These are phyloP conservation scores for Adoxophyes honmai DNA, from an alignment of 1,140 invertebrate species.

Conservation along the genomic window DNA sequence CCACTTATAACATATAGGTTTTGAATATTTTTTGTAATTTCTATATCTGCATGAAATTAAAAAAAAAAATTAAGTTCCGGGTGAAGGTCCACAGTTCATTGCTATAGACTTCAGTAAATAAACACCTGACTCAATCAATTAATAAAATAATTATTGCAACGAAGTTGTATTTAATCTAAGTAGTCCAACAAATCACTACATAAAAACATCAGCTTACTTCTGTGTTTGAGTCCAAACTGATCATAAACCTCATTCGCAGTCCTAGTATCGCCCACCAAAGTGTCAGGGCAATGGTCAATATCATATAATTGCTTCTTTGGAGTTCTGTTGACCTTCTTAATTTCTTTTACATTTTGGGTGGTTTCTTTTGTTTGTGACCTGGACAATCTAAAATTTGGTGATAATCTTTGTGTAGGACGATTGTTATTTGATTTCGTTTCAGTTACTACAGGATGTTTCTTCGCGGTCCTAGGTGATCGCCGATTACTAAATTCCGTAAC, in stretches of 20 bases:
- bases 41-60: too few relatives aligned
- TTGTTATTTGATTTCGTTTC: slow-evolving; percentile 30
- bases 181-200: too few relatives aligned
- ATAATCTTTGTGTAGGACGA: slow-evolving; percentile 25
- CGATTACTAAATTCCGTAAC: slow-evolving; percentile 20
- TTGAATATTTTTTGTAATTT: too few relatives aligned
- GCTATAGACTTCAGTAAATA: too few relatives aligned
- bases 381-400: slow-evolving; percentile 26
- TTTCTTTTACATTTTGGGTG: slow-evolving; percentile 22
- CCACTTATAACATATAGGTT: too few relatives aligned
- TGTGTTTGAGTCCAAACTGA: slow-evolving; percentile 43
- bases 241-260: slow-evolving; percentile 21
- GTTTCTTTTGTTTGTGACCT: slow-evolving; percentile 27
- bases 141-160: too few relatives aligned
- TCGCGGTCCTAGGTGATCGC: slow-evolving; percentile 25
- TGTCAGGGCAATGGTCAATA: slow-evolving; percentile 39
- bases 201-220: slow-evolving; percentile 40
- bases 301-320: slow-evolving; percentile 15
- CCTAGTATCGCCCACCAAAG: slow-evolving; percentile 39
- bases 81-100: too few relatives aligned
- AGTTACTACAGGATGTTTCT: slow-evolving; percentile 28
- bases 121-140: too few relatives aligned
- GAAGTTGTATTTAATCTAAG: too few relatives aligned
- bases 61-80: too few relatives aligned
- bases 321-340: slow-evolving; percentile 18